Evolutionary conservation across 2,888 invertebrate species (phyloP), one percentile per base, ranked within the genome.

Genomic region (Cantharis rufa): DNA sequence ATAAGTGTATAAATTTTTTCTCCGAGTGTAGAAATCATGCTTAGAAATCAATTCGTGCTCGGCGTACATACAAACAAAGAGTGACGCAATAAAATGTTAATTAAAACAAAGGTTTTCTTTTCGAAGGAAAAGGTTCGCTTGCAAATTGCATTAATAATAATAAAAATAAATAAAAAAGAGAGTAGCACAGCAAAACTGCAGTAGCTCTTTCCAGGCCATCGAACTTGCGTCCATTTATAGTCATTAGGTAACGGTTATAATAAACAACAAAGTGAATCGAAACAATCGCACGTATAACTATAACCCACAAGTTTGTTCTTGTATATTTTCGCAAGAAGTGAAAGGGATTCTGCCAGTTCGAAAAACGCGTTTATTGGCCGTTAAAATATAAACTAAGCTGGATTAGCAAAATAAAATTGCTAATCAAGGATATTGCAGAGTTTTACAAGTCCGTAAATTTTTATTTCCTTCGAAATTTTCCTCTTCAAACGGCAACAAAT

Each of bases 201-300:
- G 64, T 64, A 68, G 66, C 70, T 62, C 71, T 71, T 75, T 70
- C 75, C 61, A 69, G 75, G 75, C 75, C 72, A 70, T 72, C 75
- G 75, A 75, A 72, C 75, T 72, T 71, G 71, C 71, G 71, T 71
- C 69, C 69, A 72, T 72, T 72, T 70, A 28, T 28, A 74, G 32
- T 62, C 69, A 72, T 76, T 72, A 69, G 32, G 75, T 69, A 75
- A 75, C 71, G 69, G 71, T 71, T 21, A 69, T 76, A 48, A 48
- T 48, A 76, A 75, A 76, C 75, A 76, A 76, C 75, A 76, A 76
- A 77, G 74, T 74, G 74, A 74, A 74, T 77, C 69, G 77, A 77
- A 73, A 77, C 77, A 77, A 77, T 77, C 72, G 15, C 74, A 74
- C 73, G 70, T 70, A 24, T 5, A 70, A 61, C 70, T 21, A 21